Evolutionary conservation across 2,888 invertebrate species (phyloP).

Genomic region (Galerucella calmariensis): DNA sequence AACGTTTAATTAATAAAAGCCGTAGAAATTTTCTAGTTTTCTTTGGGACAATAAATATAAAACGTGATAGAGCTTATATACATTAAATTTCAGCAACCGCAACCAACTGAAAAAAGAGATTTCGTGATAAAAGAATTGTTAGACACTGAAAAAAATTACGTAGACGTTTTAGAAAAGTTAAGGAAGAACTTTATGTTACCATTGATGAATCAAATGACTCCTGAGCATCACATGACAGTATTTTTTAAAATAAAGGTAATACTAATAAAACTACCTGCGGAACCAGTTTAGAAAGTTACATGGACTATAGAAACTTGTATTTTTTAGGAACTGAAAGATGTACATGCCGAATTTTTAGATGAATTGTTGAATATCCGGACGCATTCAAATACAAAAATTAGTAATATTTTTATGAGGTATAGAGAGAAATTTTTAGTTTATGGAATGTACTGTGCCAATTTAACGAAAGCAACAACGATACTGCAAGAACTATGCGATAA

Average conservation of each 20-base stretch:
- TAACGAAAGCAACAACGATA: conserved; percentile 87
- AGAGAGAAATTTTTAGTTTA: conserved; percentile 92
- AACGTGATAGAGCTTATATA: background rate
- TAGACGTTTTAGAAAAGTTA: conserved; percentile 90
- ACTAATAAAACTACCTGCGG: background rate
- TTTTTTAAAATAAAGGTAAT: conserved; percentile 90
- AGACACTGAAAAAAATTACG: conserved; percentile 97
- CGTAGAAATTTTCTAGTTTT: background rate
- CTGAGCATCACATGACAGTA: conserved; percentile 81
- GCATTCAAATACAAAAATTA: conserved; percentile 72
- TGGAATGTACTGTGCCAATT: conserved; percentile 95
- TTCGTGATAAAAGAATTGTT: conserved; percentile 93
- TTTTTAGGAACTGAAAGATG: conserved; percentile 82
- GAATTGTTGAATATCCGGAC: conserved; percentile 82
- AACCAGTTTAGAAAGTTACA: background rate
- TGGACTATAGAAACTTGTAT: background rate
- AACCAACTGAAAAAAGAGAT: conserved; percentile 84
- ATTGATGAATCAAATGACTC: conserved; percentile 74
- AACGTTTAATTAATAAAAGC: background rate
- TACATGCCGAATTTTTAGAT: conserved; percentile 85
- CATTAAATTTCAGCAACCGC: conserved; percentile 53
- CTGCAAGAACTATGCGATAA: conserved; percentile 81
- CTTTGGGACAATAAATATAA: background rate
- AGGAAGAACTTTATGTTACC: conserved; percentile 84
- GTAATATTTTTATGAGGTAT: conserved; percentile 90